A percentile compares a stretch with the other conserved stretches of the same genome.
Conservation (phyloP, 2,888 invertebrate species). For the Limnephilus lunatus region DNA sequence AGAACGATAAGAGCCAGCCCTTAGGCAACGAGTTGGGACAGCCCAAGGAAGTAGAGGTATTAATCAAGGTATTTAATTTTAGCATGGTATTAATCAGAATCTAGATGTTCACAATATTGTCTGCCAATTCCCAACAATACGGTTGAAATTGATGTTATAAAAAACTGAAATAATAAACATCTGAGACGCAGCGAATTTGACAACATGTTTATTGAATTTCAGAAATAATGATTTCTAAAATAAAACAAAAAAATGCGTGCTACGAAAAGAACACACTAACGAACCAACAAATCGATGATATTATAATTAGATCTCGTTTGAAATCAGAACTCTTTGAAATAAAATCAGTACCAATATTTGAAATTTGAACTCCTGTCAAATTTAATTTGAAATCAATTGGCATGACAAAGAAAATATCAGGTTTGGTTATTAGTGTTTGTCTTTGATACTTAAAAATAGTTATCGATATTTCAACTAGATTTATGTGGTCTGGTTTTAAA, state of each 20-base stretch:
- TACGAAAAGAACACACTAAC: not conserved
- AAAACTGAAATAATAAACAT: not conserved
- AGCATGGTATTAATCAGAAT: not conserved
- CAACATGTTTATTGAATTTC: not conserved
- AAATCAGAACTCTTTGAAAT: not conserved
- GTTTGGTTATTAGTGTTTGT: not conserved
- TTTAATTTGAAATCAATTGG: slow-evolving; percentile 8
- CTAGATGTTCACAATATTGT: not conserved
- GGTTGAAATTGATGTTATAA: not conserved
- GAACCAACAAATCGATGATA: not conserved
- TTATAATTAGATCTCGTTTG: not conserved
- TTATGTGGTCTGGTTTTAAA: not conserved
- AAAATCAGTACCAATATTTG: not conserved
- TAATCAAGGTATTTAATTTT: not conserved
- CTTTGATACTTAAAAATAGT: not conserved
- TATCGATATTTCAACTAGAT: not conserved
- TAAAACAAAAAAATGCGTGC: not conserved
- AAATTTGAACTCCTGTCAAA: not conserved
- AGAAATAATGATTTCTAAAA: not conserved
- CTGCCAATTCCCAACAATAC: not conserved
- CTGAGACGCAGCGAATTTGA: not conserved
- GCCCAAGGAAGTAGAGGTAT: no score
- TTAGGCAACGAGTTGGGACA: no score
- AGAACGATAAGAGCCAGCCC: no score
- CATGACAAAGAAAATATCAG: not conserved